Evolutionary conservation across 1,140 invertebrate species (phyloP).

Genomic region (Coboldia fuscipes): DNA sequence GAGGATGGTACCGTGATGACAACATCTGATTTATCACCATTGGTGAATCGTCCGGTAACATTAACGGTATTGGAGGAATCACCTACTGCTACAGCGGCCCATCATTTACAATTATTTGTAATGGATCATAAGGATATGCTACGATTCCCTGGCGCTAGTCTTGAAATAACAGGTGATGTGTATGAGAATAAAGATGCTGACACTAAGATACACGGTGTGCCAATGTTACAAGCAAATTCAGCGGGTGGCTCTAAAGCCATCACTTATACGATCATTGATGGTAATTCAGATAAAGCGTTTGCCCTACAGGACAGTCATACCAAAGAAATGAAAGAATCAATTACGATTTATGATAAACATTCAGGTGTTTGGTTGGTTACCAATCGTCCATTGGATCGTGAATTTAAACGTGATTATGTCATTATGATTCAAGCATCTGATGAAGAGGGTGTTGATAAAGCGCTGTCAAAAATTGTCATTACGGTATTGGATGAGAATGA

Average conservation of each 20-base stretch:
- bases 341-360: slow-evolving; percentile 22
- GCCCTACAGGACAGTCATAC: slow-evolving; percentile 35
- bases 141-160: slow-evolving; percentile 36
- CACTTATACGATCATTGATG: slow-evolving; percentile 53
- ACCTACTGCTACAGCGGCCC: slow-evolving; percentile 52
- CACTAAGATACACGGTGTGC: slow-evolving; percentile 41
- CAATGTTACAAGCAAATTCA: slow-evolving; percentile 35
- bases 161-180: slow-evolving; percentile 41
- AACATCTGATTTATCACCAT: slow-evolving; percentile 53
- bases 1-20: slow-evolving; percentile 78
- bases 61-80: slow-evolving; percentile 61
- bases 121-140: slow-evolving; percentile 60
- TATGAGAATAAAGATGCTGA: slow-evolving; percentile 49
- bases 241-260: slow-evolving; percentile 33
- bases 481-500: slow-evolving; percentile 72
- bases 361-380: slow-evolving; percentile 47
- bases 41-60: slow-evolving; percentile 59
- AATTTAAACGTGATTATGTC: slow-evolving; percentile 40
- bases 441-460: slow-evolving; percentile 45
- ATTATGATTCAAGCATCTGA: slow-evolving; percentile 55
- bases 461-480: slow-evolving; percentile 46
- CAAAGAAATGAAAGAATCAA: slow-evolving; percentile 32
- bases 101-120: slow-evolving; percentile 59
- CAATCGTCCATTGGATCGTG: slow-evolving; percentile 46
- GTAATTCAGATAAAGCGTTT: slow-evolving; percentile 45